Evolutionary conservation across 2,797 vertebrate species (phyloP), one percentile per base, ranked within the genome.

Genomic region (Anguilla pacifica): DNA sequence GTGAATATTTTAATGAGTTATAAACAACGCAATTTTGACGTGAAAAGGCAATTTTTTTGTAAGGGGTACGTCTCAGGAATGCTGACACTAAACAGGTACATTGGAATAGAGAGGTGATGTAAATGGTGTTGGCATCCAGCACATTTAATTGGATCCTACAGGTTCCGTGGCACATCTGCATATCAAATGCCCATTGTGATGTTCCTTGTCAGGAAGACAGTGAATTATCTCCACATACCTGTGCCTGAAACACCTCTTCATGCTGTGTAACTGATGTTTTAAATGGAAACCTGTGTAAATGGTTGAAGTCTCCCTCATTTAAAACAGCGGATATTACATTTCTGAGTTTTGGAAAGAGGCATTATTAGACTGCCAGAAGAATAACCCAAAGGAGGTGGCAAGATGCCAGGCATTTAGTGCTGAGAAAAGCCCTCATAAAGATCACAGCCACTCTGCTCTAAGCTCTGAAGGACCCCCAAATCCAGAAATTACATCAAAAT

Each of bases 151-250:
- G 85, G 35, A 86, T 70, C 85, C 13, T 85, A 55, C n/a, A 39
- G 90, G 92, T 94, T 95, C 95, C 39, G 39, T 39, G 91, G 94
- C 95, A 94, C 91, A 93, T 94, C 94, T 94, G 93, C 95, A 95
- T 96, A 25, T 96, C 95, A 96, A 94, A 95, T 94, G 94, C 95
- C 96, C 95, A 95, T 93, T 95, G 94, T 96, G 95, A 96, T 96
- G 70, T 95, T 93, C 92, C 94, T 95, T 96, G 95, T 95, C 93
- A 96, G 96, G 95, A 96, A 96, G 95, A 94, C 94, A 95, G 93
- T 93, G 95, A 96, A 96, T 96, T 91, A 95, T 95, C 95, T 95
- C 95, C 94, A 95, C 94, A 90, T 94, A 94, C 95, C 96, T 93
- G 93, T 94, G 94, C 95, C 96, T 93, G 93, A 91, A 92, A 25